These are phyloP conservation scores for Hypotaenidia philippensis DNA, from an alignment of 2,797 vertebrate species.

Conservation along the genomic window DNA sequence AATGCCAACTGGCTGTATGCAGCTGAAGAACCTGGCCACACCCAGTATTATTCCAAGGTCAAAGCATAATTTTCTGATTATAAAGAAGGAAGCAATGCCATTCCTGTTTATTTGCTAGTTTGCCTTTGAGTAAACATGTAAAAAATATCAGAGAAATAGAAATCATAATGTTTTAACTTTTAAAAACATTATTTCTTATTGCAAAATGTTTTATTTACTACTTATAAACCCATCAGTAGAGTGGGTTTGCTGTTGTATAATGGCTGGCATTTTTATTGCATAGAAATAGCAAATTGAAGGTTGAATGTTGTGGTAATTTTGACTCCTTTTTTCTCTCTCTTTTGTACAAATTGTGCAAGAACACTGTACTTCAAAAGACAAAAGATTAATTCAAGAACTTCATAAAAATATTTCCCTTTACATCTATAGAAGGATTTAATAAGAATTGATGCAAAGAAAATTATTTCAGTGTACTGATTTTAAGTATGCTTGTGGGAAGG, in stretches of 20 bases:
- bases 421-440: background rate
- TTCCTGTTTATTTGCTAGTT: slow-evolving; percentile 6
- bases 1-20: background rate
- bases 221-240: background rate
- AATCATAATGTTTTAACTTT: background rate
- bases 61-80: background rate
- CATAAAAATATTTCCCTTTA: background rate
- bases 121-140: background rate
- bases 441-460: background rate
- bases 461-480: background rate
- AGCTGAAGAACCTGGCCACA: background rate
- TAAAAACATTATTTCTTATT: background rate
- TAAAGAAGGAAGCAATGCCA: background rate
- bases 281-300: background rate
- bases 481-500: background rate
- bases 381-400: background rate
- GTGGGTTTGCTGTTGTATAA: background rate
- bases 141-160: slow-evolving; percentile 14
- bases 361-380: background rate
- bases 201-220: background rate
- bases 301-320: background rate
- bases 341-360: background rate
- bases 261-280: background rate
- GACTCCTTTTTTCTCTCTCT: background rate
- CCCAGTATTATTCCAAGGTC: background rate